A percentile compares a stretch with the other conserved stretches of the same genome.
These are phyloP conservation scores for Sarcophaga carnaria DNA, from an alignment of 2,888 invertebrate species.

Conservation along the genomic window DNA sequence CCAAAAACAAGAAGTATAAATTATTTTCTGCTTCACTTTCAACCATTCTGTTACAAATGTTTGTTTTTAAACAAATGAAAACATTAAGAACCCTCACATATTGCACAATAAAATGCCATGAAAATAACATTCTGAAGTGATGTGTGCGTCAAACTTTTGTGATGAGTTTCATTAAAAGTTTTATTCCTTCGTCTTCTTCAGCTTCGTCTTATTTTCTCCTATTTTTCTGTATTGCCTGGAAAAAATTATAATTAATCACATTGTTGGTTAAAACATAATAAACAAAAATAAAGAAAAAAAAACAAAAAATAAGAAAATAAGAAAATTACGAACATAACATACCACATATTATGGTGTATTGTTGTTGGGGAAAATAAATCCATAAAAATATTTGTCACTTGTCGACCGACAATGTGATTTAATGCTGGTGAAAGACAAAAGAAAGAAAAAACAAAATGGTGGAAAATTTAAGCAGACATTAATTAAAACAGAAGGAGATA, in stretches of 20 bases:
- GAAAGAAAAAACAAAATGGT: too few relatives aligned
- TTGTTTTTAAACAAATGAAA: not conserved
- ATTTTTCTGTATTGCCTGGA: conserved; percentile 4
- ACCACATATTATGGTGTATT: too few relatives aligned
- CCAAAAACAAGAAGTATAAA: not conserved
- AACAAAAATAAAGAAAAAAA: not conserved
- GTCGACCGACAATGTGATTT: not conserved
- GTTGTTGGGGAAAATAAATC: too few relatives aligned
- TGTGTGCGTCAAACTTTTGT: conserved; percentile 21
- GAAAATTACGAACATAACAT: too few relatives aligned
- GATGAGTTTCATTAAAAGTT: conserved; percentile 50
- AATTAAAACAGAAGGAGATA: too few relatives aligned
- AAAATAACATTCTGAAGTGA: conserved; percentile 22
- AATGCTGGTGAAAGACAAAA: not conserved
- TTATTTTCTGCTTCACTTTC: too few relatives aligned
- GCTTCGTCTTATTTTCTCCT: not conserved
- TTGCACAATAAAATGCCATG: conserved; percentile 24
- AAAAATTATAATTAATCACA: not conserved
- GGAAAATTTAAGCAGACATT: too few relatives aligned
- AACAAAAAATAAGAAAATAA: too few relatives aligned
- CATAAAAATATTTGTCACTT: too few relatives aligned
- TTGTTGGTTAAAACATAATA: not conserved
- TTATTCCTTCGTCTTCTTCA: not conserved
- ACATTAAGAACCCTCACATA: not conserved
- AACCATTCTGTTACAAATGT: not conserved